Percentiles rank a stretch among this genome's conserved stretches.
Conservation (phyloP, 2,888 invertebrate species). For the Chromoteleia sp. region DNA sequence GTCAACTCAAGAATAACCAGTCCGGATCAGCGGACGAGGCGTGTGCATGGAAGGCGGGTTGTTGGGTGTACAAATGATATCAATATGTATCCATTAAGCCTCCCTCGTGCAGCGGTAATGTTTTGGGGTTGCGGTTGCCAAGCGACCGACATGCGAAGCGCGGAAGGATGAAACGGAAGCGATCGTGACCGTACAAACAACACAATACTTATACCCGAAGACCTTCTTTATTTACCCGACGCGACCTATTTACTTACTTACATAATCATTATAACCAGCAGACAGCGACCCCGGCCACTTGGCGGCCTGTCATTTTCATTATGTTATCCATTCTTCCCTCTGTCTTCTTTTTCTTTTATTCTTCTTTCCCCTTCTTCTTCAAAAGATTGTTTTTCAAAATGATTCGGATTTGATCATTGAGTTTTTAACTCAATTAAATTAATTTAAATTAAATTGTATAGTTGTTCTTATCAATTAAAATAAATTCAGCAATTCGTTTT, state of each 20-base stretch:
- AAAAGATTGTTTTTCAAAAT: too few relatives aligned
- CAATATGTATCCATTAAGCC: slow-evolving; percentile 81
- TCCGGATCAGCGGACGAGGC: slow-evolving; percentile 55
- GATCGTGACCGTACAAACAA: slow-evolving; percentile 77
- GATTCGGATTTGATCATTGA: too few relatives aligned
- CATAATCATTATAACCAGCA: slow-evolving; percentile 52
- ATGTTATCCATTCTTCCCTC: too few relatives aligned
- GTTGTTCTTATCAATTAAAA: too few relatives aligned
- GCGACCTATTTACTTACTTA: slow-evolving; percentile 64
- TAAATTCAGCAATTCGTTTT: too few relatives aligned
- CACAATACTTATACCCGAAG: slow-evolving; percentile 57
- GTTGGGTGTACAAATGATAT: slow-evolving; percentile 79
- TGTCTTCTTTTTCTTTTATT: too few relatives aligned
- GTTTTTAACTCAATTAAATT: too few relatives aligned
- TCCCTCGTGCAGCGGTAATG: slow-evolving; percentile 71
- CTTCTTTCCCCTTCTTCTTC: too few relatives aligned
- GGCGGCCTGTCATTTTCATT: not conserved
- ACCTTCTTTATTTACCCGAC: slow-evolving; percentile 51
- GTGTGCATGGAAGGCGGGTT: slow-evolving; percentile 54
- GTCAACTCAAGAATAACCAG: slow-evolving; percentile 66
- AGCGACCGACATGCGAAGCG: slow-evolving; percentile 71
- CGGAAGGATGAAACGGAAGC: slow-evolving; percentile 76
- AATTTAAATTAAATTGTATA: too few relatives aligned
- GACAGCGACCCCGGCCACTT: slow-evolving; percentile 25
- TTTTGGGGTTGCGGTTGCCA: slow-evolving; percentile 74